Conservation (phyloP, 2,113 vertebrate species). For the Cariama cristata region DNA sequence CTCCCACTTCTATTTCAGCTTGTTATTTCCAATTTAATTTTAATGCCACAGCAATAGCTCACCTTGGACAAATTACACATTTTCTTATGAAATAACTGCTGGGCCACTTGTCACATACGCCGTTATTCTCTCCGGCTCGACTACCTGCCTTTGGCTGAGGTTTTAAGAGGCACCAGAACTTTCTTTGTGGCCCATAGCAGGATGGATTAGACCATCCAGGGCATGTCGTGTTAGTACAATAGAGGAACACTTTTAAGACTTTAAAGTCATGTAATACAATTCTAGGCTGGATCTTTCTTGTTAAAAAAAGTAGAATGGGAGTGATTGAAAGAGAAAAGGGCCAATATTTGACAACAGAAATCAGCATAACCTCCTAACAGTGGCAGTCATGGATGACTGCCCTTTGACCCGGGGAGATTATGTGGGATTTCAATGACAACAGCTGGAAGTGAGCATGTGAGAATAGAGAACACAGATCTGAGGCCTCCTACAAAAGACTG, state of each 20-base stretch:
- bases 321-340: slow-evolving; percentile 82
- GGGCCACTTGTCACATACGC: not conserved
- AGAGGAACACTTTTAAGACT: slow-evolving; percentile 82
- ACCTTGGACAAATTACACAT: not conserved
- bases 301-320: slow-evolving; percentile 79
- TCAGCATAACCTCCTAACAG: slow-evolving; percentile 88
- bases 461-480: slow-evolving; percentile 82
- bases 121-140: not conserved
- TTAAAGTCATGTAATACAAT: slow-evolving; percentile 88
- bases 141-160: slow-evolving; percentile 56
- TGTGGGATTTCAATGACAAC: slow-evolving; percentile 87
- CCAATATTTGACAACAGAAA: slow-evolving; percentile 88
- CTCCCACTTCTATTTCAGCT: not conserved
- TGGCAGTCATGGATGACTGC: slow-evolving; percentile 86
- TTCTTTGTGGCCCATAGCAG: slow-evolving; percentile 73
- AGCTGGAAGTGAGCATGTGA: slow-evolving; percentile 84
- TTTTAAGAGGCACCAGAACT: slow-evolving; percentile 73
- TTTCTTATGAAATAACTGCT: not conserved
- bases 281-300: slow-evolving; percentile 81
- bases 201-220: slow-evolving; percentile 74
- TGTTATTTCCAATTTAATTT: slow-evolving; percentile 17
- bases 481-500: slow-evolving; percentile 79
- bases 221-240: slow-evolving; percentile 78
- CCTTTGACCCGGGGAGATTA: slow-evolving; percentile 86
- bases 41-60: not conserved